Evolutionary conservation across 2,797 vertebrate genomes (phyloP).

Genomic region (Halcyon smyrnensis): DNA sequence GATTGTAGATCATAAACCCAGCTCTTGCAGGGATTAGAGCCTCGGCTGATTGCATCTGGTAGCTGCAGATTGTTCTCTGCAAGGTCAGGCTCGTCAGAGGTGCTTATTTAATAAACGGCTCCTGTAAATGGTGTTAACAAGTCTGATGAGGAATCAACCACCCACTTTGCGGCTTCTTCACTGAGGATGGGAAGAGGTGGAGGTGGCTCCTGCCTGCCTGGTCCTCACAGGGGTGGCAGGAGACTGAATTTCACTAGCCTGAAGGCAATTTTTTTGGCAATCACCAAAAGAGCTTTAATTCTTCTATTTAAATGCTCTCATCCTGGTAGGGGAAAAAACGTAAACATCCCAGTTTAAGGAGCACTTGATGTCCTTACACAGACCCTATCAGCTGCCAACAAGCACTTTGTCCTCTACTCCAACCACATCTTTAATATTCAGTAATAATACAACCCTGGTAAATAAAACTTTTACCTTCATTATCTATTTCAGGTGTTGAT

Average conservation of each 20-base stretch:
- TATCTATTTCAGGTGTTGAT: background rate
- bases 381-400: no score
- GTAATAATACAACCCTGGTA: background rate
- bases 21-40: background rate
- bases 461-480: background rate
- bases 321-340: background rate
- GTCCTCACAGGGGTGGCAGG: background rate
- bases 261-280: background rate
- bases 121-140: fast-evolving
- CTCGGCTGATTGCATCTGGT: fast-evolving
- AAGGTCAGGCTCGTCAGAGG: background rate
- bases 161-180: fast-evolving
- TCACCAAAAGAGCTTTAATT: background rate
- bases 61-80: background rate
- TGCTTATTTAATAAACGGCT: background rate
- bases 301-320: background rate
- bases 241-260: fast-evolving
- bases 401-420: background rate
- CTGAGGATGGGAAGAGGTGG: fast-evolving
- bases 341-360: background rate
- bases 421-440: background rate
- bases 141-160: background rate
- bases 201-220: background rate
- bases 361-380: background rate
- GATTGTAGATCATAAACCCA: fast-evolving